Base-by-base conservation (phyloP, 2,113 vertebrate species). In the Pelobates fuscus region DNA sequence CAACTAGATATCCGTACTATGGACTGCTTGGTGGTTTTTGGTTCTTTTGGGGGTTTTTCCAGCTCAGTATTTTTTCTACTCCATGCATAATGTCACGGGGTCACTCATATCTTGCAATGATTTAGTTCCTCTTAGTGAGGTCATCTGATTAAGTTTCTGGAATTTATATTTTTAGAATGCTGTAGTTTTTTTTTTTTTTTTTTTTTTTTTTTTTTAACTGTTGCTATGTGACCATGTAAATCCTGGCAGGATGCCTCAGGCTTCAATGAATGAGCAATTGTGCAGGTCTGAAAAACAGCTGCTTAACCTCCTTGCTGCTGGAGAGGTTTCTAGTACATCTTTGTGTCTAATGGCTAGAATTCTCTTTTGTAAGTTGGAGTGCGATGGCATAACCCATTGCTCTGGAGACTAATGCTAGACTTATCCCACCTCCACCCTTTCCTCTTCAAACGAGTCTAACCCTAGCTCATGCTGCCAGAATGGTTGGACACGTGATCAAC, bases 261-360 rank as follows among this genome's bases (percentile, higher is more conserved):
- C 10, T 11, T 14, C 10, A 24, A 26, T 75, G 67, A 81, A 78
- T 62, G 68, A 26, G 41, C 37, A 67, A 81, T 77, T 68, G 61
- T 73, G 41, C 32, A 12, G 23, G 32, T 30, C 46, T 70, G 44
- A 57, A 67, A 76, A 70, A 54, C 58, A 62, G 46, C 77, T 65
- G 72, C 61, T 61, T 77, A 77, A 77, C 65, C 73, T 77, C 21
- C 32, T 43, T 52, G 15, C 55, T 59, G 37, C 46, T 67, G 37
- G 37, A 59, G 62, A 25, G 2, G 25, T 52, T 26, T 70, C 2
- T 30, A 60, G 69, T 46, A 15, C 54, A 61, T 71, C 10, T 62
- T 55, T 71, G 27, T 64, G n/a, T 44, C 7, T 62, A 37, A 37
- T 10, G 5, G 32, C 1, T 6, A 37, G 5, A 0, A 14, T 49